Base-by-base conservation (phyloP, 2,113 vertebrate species). In the Platichthys stellatus region DNA sequence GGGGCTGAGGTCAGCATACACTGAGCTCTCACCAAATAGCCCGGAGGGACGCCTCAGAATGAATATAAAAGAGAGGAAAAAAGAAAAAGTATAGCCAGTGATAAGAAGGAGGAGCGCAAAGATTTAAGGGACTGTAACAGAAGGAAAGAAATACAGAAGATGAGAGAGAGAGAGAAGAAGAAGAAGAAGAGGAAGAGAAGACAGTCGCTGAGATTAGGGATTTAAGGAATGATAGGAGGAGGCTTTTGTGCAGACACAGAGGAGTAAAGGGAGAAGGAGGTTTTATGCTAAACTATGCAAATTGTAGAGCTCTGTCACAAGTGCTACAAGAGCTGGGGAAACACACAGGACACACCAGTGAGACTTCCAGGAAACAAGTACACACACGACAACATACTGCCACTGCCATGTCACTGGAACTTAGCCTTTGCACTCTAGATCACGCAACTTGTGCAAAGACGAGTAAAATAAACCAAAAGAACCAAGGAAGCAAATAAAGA, bases 231-330 rank as follows among this genome's bases (percentile, higher is more conserved):
- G 93, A 94, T 92, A 92, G 92, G 87, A 89, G 75, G 88, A 88
- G 80, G 87, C 91, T 92, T 92, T 93, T 93, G 87, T 93, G 90
- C 86, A 90, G 89, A 82, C 90, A 86, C 91, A 89, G 88, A 88
- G 87, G 87, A 82, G 87, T 78, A 85, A 82, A n/a, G 17, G 76
- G 85, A 83, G 75, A 88, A 76, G 90, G 81, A 90, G 87, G 87
- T 89, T 93, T 94, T 92, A 93, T 94, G 92, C 88, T 93, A 94
- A 95, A 93, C 90, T 94, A 94, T 94, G 94, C 85, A 93, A 94
- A 94, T 94, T 64, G 86, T 26, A 63, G 76, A 67, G 85, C 76
- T 92, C 85, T 82, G 89, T 93, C 90, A 90, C 84, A 91, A 92
- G 88, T 85, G 90, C 90, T 84, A 88, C 86, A 90, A 86, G 90